phyloP scores from a whole-genome alignment of 2,113 vertebrate species.

The Octodon degus region DNA sequence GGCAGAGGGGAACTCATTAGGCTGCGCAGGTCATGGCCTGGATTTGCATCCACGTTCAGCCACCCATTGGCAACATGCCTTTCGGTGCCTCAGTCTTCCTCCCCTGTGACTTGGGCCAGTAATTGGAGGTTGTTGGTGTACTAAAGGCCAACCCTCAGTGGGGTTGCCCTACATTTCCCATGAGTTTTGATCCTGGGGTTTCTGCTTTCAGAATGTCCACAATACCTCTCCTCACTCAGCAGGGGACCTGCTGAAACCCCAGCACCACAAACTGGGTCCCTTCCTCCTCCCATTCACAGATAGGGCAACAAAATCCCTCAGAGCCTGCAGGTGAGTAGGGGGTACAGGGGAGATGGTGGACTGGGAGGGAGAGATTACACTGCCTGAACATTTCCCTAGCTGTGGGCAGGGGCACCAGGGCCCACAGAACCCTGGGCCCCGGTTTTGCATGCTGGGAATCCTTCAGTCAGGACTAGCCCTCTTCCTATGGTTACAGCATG shows the following conservation, averaged over 20 bases:
- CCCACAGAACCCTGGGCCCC: not conserved
- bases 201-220: not conserved
- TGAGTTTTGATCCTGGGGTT: not conserved
- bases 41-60: not conserved
- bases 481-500: not conserved
- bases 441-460: not conserved
- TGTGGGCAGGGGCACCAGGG: not conserved
- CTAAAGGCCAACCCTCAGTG: not conserved
- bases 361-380: not conserved
- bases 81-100: constrained; percentile 34
- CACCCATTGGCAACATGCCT: not conserved
- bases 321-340: not conserved
- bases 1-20: not conserved
- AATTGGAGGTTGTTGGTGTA: not conserved
- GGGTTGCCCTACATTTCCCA: not conserved
- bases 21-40: not conserved
- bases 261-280: too few relatives aligned
- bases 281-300: not conserved
- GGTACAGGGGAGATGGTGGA: too few relatives aligned
- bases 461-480: not conserved
- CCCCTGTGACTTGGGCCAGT: not conserved
- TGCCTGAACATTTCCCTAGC: not conserved
- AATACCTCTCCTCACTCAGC: not conserved
- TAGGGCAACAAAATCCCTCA: not conserved
- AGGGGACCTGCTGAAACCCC: not conserved